These are phyloP conservation scores for Myrmecophaga tridactyla DNA, from an alignment of 2,113 vertebrate genomes.

Conservation along the genomic window DNA sequence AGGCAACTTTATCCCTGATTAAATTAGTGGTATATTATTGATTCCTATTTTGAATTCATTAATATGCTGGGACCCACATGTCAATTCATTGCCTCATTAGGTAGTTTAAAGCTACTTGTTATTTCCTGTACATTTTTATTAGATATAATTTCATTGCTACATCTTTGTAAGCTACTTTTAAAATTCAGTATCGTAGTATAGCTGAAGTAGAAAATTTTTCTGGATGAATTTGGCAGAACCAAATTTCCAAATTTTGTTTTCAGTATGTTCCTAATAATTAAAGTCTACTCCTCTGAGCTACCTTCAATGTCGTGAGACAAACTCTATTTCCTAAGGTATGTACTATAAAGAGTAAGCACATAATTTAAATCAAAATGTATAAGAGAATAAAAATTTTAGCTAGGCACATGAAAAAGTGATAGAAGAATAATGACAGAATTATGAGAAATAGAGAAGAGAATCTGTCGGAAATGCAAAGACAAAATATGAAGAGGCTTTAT, in stretches of 20 bases:
- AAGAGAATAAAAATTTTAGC: conserved; percentile 20
- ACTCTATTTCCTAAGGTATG: neutral
- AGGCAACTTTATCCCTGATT: conserved; percentile 37
- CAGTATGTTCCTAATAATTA: neutral
- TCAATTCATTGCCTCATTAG: conserved; percentile 35
- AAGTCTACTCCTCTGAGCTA: neutral
- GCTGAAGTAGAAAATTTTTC: conserved; percentile 16
- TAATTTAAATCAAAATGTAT: neutral
- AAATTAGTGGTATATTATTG: conserved; percentile 58
- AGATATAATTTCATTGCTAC: neutral
- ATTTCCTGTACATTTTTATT: conserved; percentile 23
- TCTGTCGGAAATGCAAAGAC: neutral
- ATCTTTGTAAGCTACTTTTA: neutral
- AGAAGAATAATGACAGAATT: neutral
- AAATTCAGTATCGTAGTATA: neutral
- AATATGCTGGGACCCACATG: conserved; percentile 41
- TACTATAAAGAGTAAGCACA: neutral
- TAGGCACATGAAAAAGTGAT: neutral
- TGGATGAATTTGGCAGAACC: neutral
- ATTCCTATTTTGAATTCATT: conserved; percentile 62
- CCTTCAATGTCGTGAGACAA: conserved; percentile 14
- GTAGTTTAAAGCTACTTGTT: conserved; percentile 43
- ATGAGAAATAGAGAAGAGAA: neutral
- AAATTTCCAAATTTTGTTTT: neutral
- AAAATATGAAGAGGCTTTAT: conserved; percentile 1